phyloP scores from a whole-genome alignment of 2,113 vertebrate genomes.

The Eleginops maclovinus region DNA sequence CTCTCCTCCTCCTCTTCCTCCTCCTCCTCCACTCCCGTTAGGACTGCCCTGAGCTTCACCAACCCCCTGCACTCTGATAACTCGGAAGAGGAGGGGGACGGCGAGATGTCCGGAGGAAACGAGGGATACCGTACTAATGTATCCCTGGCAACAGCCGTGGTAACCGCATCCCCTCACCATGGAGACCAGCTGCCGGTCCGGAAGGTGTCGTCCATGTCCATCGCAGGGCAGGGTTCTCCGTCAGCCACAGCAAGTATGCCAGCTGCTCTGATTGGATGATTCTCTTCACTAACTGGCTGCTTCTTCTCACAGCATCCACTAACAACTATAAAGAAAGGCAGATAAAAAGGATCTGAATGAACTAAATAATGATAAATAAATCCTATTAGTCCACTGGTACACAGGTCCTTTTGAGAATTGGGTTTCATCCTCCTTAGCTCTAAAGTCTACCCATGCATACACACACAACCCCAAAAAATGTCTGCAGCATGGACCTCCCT shows the following conservation, averaged over 20 bases:
- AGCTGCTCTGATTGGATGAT: slow-evolving; percentile 4
- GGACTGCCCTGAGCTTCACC: slow-evolving; percentile 93
- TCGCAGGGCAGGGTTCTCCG: slow-evolving; percentile 85
- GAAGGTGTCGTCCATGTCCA: slow-evolving; percentile 92
- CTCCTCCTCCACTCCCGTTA: slow-evolving; percentile 72
- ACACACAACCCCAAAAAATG: too few species aligned
- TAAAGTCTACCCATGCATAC: too few species aligned
- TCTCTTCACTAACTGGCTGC: slow-evolving; percentile 15
- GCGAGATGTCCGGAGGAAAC: slow-evolving; percentile 70
- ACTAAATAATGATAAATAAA: background rate
- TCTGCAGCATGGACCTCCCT: too few species aligned
- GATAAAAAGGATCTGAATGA: background rate
- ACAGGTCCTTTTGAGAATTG: too few species aligned
- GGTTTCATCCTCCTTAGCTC: too few species aligned
- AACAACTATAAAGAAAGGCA: background rate
- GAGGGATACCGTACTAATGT: slow-evolving; percentile 74
- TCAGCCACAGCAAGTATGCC: slow-evolving; percentile 87
- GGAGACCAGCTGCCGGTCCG: slow-evolving; percentile 85
- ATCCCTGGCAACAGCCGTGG: slow-evolving; percentile 89
- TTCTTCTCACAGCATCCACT: background rate
- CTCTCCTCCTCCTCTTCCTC: slow-evolving; percentile 72
- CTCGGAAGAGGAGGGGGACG: slow-evolving; percentile 91
- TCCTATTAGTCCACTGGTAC: background rate
- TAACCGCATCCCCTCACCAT: slow-evolving; percentile 81
- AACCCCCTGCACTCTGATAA: slow-evolving; percentile 96